phyloP scores from a whole-genome alignment of 2,797 vertebrate species.

The Pangasius larnaudii region DNA sequence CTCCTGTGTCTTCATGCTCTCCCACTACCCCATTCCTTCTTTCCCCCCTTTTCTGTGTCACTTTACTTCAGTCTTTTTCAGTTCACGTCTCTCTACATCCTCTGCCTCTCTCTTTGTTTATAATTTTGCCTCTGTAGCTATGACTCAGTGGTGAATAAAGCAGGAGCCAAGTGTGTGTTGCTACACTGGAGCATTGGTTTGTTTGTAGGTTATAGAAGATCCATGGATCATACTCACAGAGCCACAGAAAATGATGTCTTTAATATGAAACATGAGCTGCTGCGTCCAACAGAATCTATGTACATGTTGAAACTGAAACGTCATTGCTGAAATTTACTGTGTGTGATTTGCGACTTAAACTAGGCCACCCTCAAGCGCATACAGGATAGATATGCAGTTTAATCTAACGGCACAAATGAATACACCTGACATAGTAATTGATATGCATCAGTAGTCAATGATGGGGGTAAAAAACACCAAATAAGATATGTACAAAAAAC shows the following conservation, averaged over 20 bases:
- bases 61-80: constrained; percentile 15
- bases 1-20: constrained; percentile 49
- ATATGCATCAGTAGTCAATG: constrained; percentile 52
- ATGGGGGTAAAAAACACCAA: constrained; percentile 27
- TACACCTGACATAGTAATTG: constrained; percentile 44
- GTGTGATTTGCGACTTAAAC: not conserved
- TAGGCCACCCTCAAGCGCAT: not conserved
- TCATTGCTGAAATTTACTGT: not conserved
- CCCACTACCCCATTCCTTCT: constrained; percentile 48
- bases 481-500: constrained; percentile 35
- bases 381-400: not conserved
- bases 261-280: constrained; percentile 17
- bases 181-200: not conserved
- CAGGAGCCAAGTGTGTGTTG: not conserved
- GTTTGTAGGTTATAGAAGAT: constrained; percentile 26
- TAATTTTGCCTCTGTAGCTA: constrained; percentile 58
- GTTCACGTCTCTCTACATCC: constrained; percentile 50
- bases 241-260: constrained; percentile 54
- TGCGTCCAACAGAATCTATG: not conserved
- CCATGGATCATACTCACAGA: constrained; percentile 54
- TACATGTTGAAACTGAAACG: not conserved
- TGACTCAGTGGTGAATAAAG: constrained; percentile 61
- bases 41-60: constrained; percentile 25
- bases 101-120: constrained; percentile 51
- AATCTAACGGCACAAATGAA: constrained; percentile 2